Conservation (phyloP, 2,797 vertebrate genomes). For the Hydrocynus forskahlii region DNA sequence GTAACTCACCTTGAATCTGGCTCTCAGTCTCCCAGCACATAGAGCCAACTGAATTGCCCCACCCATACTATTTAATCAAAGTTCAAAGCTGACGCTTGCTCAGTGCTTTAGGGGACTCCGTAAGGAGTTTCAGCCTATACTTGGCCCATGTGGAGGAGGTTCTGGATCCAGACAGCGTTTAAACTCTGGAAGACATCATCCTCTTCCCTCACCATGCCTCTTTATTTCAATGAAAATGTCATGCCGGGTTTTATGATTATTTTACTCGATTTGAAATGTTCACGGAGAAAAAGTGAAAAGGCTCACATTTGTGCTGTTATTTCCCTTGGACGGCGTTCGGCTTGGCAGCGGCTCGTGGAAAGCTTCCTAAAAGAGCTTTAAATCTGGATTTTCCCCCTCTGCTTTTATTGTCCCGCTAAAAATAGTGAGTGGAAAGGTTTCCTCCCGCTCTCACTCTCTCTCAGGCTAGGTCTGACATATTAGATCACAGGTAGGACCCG, state of each 20-base stretch:
- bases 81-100: background rate
- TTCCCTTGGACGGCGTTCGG: constrained; percentile 71
- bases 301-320: constrained; percentile 71
- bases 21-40: too few species aligned
- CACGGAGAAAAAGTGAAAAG: constrained; percentile 43
- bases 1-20: too few species aligned
- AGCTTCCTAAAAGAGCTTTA: constrained; percentile 71
- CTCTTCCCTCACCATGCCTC: constrained; percentile 69
- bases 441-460: constrained; percentile 40
- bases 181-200: constrained; percentile 77
- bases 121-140: constrained; percentile 6
- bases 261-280: constrained; percentile 66
- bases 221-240: constrained; percentile 76
- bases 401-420: constrained; percentile 76
- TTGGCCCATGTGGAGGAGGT: constrained; percentile 6
- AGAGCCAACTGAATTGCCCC: too few species aligned
- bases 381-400: constrained; percentile 69
- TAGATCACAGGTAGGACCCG: constrained; percentile 52
- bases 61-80: background rate
- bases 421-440: constrained; percentile 67
- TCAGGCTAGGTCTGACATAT: constrained; percentile 34
- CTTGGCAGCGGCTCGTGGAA: constrained; percentile 71
- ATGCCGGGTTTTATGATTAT: constrained; percentile 60
- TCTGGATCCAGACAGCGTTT: constrained; percentile 65
- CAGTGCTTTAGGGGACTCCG: background rate